Base-by-base conservation (phyloP, 35 echinoderm and acorn worm species). In the Strongylocentrotus purpuratus region DNA sequence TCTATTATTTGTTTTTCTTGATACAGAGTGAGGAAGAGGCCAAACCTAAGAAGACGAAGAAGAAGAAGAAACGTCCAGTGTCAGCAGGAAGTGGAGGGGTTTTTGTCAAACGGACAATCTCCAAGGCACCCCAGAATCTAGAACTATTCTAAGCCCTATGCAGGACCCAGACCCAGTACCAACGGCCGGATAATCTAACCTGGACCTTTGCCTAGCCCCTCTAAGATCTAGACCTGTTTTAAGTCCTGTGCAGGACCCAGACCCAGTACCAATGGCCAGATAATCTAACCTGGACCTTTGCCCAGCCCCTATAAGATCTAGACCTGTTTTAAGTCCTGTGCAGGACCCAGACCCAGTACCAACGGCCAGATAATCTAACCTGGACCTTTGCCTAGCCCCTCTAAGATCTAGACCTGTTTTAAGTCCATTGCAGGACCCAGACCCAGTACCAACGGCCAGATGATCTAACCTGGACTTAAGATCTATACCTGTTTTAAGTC, bases 31-130 rank as follows among this genome's bases (percentile, higher is more conserved):
- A 99, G 59, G 98, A 99, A 94, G 98, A 99, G 32, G 92, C 65
- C 25, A 99, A 99, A 88, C 94, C 98, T 3, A 99, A 99, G 94
- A 99, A 99, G 71, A 97, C 89, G 31, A 99, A 99, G 89, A 99
- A 99, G 97, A 99, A 99, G 94, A 61, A 86, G 20, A 93, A 58
- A 58, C 88, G 94, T 47, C 61, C 87, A 85, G 71, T 45, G 17
- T 71, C 94, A 45, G 60, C 96, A 32, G 97, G 88, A 14, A 94
- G 90, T 46, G 98, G 96, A 65, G 98, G 98, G 7, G 98, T 99
- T 28, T 97, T 97, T 96, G 97, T 99, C 7, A 96, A 65, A 61
- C 61, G 98, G 86, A 96, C 97, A 15, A 94, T 99, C 88, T 96
- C 65, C 88, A 99, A 97, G 65, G 86, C 96, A 45, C 94, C 87